Evolutionary conservation across 2,888 invertebrate genomes (phyloP).

Genomic region (Cheilosia vulpina): DNA sequence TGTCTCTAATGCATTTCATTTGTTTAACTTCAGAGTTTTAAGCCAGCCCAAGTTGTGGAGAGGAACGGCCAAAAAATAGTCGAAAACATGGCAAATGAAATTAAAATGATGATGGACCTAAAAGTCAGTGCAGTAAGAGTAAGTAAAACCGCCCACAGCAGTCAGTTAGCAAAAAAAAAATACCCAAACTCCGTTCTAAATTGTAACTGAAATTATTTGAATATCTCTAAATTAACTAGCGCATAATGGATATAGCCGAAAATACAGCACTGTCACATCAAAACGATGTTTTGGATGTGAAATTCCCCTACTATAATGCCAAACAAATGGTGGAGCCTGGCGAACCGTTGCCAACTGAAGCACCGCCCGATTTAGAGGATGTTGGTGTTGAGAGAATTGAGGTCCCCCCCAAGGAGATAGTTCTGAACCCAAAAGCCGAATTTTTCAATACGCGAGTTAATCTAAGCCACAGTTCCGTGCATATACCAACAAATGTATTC

Average conservation of each 20-base stretch:
- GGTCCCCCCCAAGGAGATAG: slow-evolving; percentile 86
- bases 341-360: slow-evolving; percentile 84
- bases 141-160: slow-evolving; percentile 77
- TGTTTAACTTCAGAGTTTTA: slow-evolving; percentile 87
- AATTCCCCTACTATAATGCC: slow-evolving; percentile 88
- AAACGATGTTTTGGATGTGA: slow-evolving; percentile 85
- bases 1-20: not conserved
- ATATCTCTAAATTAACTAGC: slow-evolving; percentile 82
- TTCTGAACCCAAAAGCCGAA: slow-evolving; percentile 88
- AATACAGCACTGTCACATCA: slow-evolving; percentile 89
- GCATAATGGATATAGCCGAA: slow-evolving; percentile 95
- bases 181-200: too few relatives aligned
- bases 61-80: slow-evolving; percentile 91
- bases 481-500: slow-evolving; percentile 98
- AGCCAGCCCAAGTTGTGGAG: slow-evolving; percentile 89
- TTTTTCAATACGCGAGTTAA: slow-evolving; percentile 92
- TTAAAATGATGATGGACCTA: slow-evolving; percentile 94
- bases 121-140: slow-evolving; percentile 94
- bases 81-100: slow-evolving; percentile 92
- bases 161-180: not conserved
- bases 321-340: slow-evolving; percentile 88
- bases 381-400: slow-evolving; percentile 85
- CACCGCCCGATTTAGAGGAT: slow-evolving; percentile 84
- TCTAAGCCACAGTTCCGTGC: slow-evolving; percentile 93
- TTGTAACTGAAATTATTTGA: not conserved